A percentile compares a stretch with the other conserved stretches of the same genome.
Evolutionary conservation across 2,113 vertebrate species (phyloP).

Genomic region (Dunckerocampus dactyliophorus): DNA sequence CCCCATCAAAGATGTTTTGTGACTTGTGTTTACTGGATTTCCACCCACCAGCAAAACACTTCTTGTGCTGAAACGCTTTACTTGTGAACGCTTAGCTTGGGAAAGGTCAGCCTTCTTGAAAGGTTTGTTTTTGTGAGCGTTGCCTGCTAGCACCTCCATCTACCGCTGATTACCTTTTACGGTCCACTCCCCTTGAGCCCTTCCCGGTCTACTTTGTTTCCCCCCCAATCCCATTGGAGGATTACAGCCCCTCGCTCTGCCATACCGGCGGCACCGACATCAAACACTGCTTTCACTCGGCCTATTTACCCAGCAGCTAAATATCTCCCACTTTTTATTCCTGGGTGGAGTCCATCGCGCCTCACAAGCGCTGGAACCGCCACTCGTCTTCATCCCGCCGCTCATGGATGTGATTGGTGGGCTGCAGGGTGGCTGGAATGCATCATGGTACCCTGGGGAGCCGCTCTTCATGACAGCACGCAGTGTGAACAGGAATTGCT

Average conservation of each 20-base stretch:
- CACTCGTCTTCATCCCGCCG: conserved; percentile 24
- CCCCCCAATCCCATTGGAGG: conserved; percentile 27
- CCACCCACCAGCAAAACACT: too few relatives aligned
- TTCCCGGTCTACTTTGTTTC: conserved; percentile 37
- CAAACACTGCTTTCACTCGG: conserved; percentile 17
- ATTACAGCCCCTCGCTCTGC: neutral
- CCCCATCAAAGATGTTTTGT: too few relatives aligned
- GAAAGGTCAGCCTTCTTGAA: neutral
- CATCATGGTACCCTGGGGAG: conserved; percentile 4
- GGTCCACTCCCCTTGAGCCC: conserved; percentile 17
- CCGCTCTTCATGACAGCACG: too few relatives aligned
- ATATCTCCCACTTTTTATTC: conserved; percentile 15
- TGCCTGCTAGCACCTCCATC: too few relatives aligned
- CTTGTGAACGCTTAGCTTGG: neutral
- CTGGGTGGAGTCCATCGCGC: conserved; percentile 28
- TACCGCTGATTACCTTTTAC: conserved; percentile 22
- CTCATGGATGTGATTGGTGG: conserved; percentile 13
- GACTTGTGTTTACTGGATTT: too few relatives aligned
- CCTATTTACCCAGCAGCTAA: conserved; percentile 19
- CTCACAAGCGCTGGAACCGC: conserved; percentile 7
- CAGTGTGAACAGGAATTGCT: too few relatives aligned
- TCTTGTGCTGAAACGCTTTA: too few relatives aligned
- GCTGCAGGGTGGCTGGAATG: conserved; percentile 3
- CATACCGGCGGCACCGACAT: conserved; percentile 17
- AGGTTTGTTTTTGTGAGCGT: neutral